A percentile compares a stretch with the other conserved stretches of the same genome.
Conservation (phyloP, 2,113 vertebrate species). For the Alaudala cheleensis region DNA sequence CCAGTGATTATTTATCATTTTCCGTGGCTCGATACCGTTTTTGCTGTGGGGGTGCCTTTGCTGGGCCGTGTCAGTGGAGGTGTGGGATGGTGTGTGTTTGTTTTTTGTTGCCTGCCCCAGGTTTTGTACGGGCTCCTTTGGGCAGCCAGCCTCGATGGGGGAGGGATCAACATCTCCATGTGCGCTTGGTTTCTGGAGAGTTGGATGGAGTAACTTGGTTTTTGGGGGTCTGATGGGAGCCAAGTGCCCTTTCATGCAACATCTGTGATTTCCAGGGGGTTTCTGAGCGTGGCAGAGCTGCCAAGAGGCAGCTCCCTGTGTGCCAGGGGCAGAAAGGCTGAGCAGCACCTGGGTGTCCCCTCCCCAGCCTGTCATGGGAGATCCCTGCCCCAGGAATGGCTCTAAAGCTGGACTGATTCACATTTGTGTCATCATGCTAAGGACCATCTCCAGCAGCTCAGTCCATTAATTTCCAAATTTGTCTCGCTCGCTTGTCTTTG, state of each 20-base stretch:
- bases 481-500: not conserved
- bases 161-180: rapidly evolving
- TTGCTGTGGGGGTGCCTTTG: not conserved
- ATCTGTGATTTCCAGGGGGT: not conserved
- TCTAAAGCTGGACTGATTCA: not conserved
- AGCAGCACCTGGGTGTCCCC: not conserved
- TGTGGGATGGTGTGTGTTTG: not conserved
- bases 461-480: not conserved
- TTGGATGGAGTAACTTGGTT: not conserved
- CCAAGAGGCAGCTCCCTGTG: not conserved
- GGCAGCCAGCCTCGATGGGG: not conserved
- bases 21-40: rapidly evolving
- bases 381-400: not conserved
- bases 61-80: rapidly evolving
- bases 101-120: not conserved
- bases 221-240: rapidly evolving
- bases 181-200: not conserved
- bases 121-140: not conserved
- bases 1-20: not conserved
- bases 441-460: not conserved
- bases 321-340: not conserved
- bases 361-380: rapidly evolving
- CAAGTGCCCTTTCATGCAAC: rapidly evolving
- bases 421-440: not conserved
- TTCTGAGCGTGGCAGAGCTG: not conserved